phyloP scores from a whole-genome alignment of 2,113 vertebrate species.

The Gavialis gangeticus region DNA sequence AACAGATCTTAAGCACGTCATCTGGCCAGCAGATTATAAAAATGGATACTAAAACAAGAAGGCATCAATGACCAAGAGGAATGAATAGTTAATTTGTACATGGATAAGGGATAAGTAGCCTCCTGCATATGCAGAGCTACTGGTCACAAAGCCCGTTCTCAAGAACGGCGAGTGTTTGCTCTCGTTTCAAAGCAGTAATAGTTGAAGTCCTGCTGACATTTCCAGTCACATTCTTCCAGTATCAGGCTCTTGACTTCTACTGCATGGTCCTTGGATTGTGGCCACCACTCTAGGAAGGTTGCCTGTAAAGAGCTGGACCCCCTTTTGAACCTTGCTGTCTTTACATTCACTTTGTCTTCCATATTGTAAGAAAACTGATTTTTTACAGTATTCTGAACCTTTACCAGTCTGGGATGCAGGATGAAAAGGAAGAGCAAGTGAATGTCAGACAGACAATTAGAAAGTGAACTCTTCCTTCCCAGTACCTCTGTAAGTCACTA shows the following conservation, averaged over 20 bases:
- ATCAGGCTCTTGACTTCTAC: background rate
- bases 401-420: background rate
- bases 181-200: background rate
- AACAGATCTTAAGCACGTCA: background rate
- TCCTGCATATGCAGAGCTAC: background rate
- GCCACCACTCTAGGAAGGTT: background rate
- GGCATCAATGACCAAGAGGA: fast-evolving
- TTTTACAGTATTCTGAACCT: background rate
- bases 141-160: background rate
- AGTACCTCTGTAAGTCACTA: background rate
- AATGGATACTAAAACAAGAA: background rate
- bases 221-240: background rate
- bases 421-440: background rate
- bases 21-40: background rate
- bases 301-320: background rate
- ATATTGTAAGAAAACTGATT: background rate
- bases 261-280: background rate
- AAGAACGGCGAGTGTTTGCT: background rate
- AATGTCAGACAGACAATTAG: background rate
- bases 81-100: background rate
- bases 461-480: background rate
- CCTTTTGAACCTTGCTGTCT: no score
- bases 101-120: fast-evolving
- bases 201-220: background rate
- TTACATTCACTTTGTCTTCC: background rate